Evolutionary conservation across 2,113 vertebrate species (phyloP).

Genomic region (Urocynchramus pylzowi): DNA sequence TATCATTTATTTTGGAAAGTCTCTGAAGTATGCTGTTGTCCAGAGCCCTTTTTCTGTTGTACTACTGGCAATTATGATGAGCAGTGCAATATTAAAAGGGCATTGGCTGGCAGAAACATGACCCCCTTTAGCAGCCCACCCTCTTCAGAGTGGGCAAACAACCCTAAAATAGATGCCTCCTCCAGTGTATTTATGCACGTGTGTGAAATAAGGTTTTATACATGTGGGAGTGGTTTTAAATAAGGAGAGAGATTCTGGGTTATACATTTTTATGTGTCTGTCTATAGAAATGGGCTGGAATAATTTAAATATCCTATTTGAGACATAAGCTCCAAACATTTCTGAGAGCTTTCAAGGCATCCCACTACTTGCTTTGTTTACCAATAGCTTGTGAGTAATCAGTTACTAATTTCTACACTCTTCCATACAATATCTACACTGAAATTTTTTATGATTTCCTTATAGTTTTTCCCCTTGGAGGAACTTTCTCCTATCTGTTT

Average conservation of each 20-base stretch:
- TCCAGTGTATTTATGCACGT: slow-evolving; percentile 56
- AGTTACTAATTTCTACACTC: neutral
- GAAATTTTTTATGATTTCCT: neutral
- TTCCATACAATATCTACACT: neutral
- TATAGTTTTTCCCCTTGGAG: neutral
- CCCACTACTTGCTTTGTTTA: slow-evolving; percentile 35
- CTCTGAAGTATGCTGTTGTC: slow-evolving; percentile 80
- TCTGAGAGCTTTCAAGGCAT: slow-evolving; percentile 12
- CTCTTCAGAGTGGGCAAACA: slow-evolving; percentile 64
- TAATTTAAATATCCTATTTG: slow-evolving; percentile 3
- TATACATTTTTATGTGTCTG: slow-evolving; percentile 1
- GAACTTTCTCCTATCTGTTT: neutral
- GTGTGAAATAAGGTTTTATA: slow-evolving; percentile 68
- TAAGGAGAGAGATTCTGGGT: slow-evolving; percentile 34
- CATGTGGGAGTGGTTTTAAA: slow-evolving; percentile 58
- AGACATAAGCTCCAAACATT: neutral
- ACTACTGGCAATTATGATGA: slow-evolving; percentile 91
- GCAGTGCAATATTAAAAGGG: slow-evolving; percentile 99
- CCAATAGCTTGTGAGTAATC: neutral
- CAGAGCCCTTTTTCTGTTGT: slow-evolving; percentile 94
- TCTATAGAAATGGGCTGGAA: neutral
- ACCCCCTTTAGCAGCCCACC: slow-evolving; percentile 75
- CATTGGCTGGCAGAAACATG: slow-evolving; percentile 88
- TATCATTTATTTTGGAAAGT: slow-evolving; percentile 56
- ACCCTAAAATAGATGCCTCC: slow-evolving; percentile 57